phyloP scores from a whole-genome alignment of 2,113 vertebrate genomes.

The Fregetta grallaria region DNA sequence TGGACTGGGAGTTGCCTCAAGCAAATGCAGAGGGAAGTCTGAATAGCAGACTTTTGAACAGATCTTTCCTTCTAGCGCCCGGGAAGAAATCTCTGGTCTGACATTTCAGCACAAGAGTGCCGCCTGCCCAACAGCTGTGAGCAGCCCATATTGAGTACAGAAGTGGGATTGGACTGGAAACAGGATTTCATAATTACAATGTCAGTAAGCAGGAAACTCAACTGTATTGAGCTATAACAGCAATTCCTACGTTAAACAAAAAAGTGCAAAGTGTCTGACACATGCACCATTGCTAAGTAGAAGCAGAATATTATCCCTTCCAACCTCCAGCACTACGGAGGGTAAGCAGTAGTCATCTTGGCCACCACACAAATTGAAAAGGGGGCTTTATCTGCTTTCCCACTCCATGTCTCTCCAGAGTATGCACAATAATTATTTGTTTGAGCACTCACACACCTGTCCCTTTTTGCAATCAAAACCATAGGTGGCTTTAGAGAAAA shows the following conservation, averaged over 20 bases:
- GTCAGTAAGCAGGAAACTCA: background rate
- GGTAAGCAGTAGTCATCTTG: background rate
- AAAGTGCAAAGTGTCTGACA: background rate
- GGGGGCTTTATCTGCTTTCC: background rate
- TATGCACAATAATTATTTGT: background rate
- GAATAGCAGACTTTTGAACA: background rate
- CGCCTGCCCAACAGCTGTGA: background rate
- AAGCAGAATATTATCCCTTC: background rate
- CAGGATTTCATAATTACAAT: background rate
- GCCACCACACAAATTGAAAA: background rate
- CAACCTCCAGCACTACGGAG: background rate
- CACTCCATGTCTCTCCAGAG: background rate
- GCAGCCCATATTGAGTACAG: background rate
- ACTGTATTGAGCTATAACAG: background rate
- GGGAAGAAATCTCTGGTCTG: background rate
- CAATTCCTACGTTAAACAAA: background rate
- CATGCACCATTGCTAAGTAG: background rate
- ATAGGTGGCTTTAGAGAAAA: background rate
- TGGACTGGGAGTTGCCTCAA: background rate
- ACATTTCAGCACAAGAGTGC: background rate
- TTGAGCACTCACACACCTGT: background rate
- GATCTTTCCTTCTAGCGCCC: accelerated
- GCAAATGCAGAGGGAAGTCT: background rate
- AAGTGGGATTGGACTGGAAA: background rate
- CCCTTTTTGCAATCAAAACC: background rate